Conservation (phyloP, 2,113 vertebrate genomes). For the Dolichotis patagonum region DNA sequence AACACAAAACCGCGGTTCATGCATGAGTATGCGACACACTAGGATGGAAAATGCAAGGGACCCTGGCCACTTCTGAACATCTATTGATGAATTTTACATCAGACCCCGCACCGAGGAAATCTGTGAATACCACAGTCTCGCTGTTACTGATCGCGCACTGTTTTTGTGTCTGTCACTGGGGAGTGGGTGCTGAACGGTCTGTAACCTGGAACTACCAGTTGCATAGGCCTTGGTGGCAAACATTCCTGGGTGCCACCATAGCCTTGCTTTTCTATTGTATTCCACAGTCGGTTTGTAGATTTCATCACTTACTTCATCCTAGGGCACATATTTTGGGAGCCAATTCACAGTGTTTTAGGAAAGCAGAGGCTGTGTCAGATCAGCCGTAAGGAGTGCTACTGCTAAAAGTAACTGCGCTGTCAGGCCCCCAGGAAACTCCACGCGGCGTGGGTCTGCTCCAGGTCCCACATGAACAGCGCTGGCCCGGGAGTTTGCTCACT, state of each 20-base stretch:
- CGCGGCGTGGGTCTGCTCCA: background rate
- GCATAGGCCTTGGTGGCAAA: background rate
- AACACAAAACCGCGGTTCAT: background rate
- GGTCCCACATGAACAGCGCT: background rate
- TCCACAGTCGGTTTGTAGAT: background rate
- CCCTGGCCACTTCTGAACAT: background rate
- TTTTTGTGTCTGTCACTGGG: background rate
- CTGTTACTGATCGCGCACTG: background rate
- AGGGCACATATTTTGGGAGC: background rate
- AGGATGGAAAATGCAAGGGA: background rate
- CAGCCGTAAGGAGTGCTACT: background rate
- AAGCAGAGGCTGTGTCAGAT: conserved; percentile 9
- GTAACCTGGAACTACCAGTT: background rate
- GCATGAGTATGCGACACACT: background rate
- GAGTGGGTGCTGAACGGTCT: background rate
- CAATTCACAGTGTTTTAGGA: background rate
- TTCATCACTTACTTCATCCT: background rate
- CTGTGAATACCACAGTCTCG: background rate
- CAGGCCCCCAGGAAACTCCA: background rate
- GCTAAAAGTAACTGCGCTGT: background rate
- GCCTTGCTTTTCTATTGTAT: background rate
- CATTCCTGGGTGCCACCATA: background rate
- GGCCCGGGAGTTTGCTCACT: background rate
- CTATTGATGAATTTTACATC: background rate
- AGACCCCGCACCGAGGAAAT: background rate